Base-by-base conservation (phyloP, 2,888 invertebrate genomes). In the Lottia scabra region DNA sequence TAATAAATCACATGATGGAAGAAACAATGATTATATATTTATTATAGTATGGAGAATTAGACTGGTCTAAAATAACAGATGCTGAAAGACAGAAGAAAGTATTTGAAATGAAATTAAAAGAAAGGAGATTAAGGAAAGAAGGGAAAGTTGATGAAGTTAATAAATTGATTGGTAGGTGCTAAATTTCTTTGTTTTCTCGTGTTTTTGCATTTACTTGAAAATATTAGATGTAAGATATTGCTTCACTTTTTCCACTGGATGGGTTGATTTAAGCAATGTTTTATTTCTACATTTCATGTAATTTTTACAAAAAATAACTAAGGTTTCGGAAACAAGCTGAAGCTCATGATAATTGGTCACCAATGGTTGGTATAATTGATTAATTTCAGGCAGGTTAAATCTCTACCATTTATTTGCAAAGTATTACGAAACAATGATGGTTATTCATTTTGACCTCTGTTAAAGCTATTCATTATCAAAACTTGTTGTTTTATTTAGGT, bases 51-150 rank as follows among this genome's bases (percentile, higher is more conserved):
- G 87, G 87, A 16, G 86, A 86, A 67, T 68, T 78, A 10, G 80
- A 85, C 46, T 87, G 87, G 87, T 77, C 78, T 64, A 75, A 79
- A 30, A 46, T 84, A 70, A 79, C 82, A 12, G 84, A 85, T 63
- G 73, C 77, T 63, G 85, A 85, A 66, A 74, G 83, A 65, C 84
- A 84, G 69, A 74, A 75, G 27, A 70, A 69, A 30, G 77, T 85
- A 62, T 73, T 83, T 48, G 79, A 84, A 63, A 71, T 85, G 10
- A 85, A 84, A 67, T 67, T 84, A 67, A 83, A 83, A 73, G 84
- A 86, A 68, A 76, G 79, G 70, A 80, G 81, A 68, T 78, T 87
- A 16, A 69, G 82, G 16, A 71, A 77, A 63, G 81, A 81, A n/a
- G 85, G 84, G 1, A 80, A 78, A 63, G 46, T 75, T 46, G 84